Conservation (phyloP, 2,797 vertebrate genomes). For the Sorex maritimensis region DNA sequence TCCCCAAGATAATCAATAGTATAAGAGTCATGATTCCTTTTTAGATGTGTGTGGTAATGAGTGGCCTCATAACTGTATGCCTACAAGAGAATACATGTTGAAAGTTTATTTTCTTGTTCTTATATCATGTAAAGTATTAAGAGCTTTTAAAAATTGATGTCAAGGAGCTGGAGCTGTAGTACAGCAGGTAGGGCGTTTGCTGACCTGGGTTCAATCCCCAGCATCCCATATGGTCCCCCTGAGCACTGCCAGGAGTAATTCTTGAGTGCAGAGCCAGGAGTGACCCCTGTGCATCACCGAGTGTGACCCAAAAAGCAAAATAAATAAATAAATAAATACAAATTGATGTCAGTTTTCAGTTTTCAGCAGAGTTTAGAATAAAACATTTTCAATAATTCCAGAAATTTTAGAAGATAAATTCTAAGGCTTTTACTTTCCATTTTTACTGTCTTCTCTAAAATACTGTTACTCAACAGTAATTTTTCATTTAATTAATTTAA, state of each 20-base stretch:
- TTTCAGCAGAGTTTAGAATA: constrained; percentile 49
- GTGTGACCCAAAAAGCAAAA: no score
- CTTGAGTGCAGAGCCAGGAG: no score
- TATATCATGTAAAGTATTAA: constrained; percentile 12
- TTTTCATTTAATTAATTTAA: constrained; percentile 43
- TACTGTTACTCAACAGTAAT: neutral
- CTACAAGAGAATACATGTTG: neutral
- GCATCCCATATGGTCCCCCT: no score
- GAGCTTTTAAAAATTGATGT: no score
- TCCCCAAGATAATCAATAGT: neutral
- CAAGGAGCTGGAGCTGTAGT: no score
- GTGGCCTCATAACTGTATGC: neutral
- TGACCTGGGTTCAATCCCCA: no score
- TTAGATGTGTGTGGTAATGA: constrained; percentile 3
- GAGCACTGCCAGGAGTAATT: no score
- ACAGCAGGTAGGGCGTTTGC: no score
- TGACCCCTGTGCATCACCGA: no score
- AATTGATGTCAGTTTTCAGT: neutral
- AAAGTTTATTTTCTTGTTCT: constrained; percentile 15
- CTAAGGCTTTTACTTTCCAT: neutral
- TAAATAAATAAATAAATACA: no score
- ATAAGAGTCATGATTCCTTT: constrained; percentile 43
- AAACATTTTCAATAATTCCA: constrained; percentile 23
- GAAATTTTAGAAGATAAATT: constrained; percentile 62
- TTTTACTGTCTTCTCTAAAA: constrained; percentile 26